phyloP scores from a whole-genome alignment of 2,113 vertebrate species.

The Indicator maculatus region DNA sequence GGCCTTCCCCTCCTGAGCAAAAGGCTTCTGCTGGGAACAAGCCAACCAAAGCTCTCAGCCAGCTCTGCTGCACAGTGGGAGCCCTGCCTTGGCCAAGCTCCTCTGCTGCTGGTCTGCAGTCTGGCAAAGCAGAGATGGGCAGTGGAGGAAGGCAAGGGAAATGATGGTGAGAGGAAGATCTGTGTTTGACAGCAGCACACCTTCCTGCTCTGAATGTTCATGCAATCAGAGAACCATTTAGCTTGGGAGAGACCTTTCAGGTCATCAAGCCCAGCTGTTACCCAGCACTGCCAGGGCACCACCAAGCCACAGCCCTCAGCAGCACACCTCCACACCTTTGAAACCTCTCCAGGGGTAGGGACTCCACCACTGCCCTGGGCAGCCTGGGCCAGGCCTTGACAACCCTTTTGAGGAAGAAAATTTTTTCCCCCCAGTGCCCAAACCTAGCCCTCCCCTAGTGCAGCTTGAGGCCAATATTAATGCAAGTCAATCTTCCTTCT shows the following conservation, averaged over 20 bases:
- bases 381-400: background rate
- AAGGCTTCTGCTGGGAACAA: background rate
- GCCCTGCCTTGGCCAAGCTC: background rate
- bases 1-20: background rate
- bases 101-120: background rate
- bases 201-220: background rate
- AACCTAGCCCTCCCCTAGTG: background rate
- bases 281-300: too few species aligned
- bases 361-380: background rate
- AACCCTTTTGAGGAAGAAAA: background rate
- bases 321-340: too few species aligned
- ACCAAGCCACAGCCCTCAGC: too few species aligned
- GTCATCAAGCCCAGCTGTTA: too few species aligned
- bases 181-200: background rate
- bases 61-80: background rate
- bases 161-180: too few species aligned
- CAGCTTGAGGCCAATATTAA: background rate
- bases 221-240: too few species aligned
- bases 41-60: background rate
- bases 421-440: background rate
- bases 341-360: too few species aligned
- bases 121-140: background rate
- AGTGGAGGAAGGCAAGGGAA: background rate
- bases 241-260: too few species aligned
- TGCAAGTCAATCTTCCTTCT: background rate